A percentile compares a stretch with the other conserved stretches of the same genome.
Evolutionary conservation across 2,888 invertebrate genomes (phyloP).

Genomic region (Beris chalybata): DNA sequence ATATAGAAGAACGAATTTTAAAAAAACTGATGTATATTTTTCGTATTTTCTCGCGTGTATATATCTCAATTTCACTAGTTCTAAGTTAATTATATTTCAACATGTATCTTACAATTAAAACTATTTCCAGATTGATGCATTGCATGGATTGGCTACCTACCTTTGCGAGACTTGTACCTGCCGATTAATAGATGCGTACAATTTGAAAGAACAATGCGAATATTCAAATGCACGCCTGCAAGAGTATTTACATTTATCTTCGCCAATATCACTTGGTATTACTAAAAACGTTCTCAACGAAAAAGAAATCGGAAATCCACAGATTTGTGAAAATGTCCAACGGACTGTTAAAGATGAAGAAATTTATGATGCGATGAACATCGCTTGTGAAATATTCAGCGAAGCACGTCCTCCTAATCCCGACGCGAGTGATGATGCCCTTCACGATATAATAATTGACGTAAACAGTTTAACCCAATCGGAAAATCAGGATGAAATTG

Average conservation of each 20-base stretch:
- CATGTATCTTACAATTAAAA: background rate
- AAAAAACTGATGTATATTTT: no score
- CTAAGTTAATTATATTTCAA: no score
- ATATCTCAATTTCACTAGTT: no score
- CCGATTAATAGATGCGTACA: slow-evolving; percentile 48
- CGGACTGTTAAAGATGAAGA: slow-evolving; percentile 37
- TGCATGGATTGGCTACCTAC: slow-evolving; percentile 46
- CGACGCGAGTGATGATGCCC: slow-evolving; percentile 45
- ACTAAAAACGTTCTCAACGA: slow-evolving; percentile 17
- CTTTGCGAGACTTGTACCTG: slow-evolving; percentile 49
- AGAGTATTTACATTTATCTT: slow-evolving; percentile 42
- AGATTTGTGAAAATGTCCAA: background rate
- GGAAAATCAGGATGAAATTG: slow-evolving; percentile 42
- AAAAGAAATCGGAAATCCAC: background rate
- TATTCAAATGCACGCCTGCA: slow-evolving; percentile 46
- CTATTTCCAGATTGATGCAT: slow-evolving; percentile 41
- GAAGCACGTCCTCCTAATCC: slow-evolving; percentile 43
- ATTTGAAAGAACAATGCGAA: slow-evolving; percentile 48
- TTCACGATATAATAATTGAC: slow-evolving; percentile 48
- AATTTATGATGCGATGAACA: slow-evolving; percentile 33
- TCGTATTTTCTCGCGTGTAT: no score
- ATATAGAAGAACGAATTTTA: no score
- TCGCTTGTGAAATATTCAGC: slow-evolving; percentile 46
- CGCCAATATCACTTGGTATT: background rate
- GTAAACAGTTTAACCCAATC: slow-evolving; percentile 47